Evolutionary conservation across 1,140 invertebrate species (phyloP).

Genomic region (Drosophila malerkotliana): DNA sequence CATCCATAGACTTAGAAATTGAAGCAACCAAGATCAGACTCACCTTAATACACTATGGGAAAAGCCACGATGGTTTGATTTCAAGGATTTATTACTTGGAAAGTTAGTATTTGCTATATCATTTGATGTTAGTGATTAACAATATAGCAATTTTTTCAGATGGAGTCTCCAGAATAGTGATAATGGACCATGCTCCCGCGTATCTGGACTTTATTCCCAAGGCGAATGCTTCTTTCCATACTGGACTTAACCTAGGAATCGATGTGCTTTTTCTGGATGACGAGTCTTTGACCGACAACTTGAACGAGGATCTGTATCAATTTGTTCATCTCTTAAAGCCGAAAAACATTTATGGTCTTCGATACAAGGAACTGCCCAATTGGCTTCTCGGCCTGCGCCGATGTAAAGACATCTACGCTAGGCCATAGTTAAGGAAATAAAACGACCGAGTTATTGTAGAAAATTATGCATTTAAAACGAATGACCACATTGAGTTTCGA

Average conservation of each 20-base stretch:
- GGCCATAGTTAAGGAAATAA: neutral
- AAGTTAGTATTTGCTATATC: constrained; percentile 23
- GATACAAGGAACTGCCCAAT: constrained; percentile 33
- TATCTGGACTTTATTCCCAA: constrained; percentile 58
- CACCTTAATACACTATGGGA: constrained; percentile 42
- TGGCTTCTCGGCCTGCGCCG: constrained; percentile 43
- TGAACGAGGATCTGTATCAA: constrained; percentile 37
- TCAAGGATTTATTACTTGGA: constrained; percentile 34
- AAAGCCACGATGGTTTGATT: constrained; percentile 1
- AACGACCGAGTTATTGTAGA: constrained; percentile 11
- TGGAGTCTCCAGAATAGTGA: constrained; percentile 22
- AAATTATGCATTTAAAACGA: constrained; percentile 67
- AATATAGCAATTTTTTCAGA: constrained; percentile 19
- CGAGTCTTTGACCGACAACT: neutral
- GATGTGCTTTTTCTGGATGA: constrained; percentile 61
- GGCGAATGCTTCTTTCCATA: constrained; percentile 21
- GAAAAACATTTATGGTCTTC: constrained; percentile 44
- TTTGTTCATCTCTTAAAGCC: constrained; percentile 46
- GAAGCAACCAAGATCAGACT: constrained; percentile 9
- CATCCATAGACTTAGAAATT: constrained; percentile 7
- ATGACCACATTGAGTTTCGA: constrained; percentile 9
- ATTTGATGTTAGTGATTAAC: too few relatives aligned
- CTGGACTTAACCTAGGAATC: constrained; percentile 29
- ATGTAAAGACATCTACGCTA: neutral
- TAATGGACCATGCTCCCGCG: constrained; percentile 39